phyloP scores from a whole-genome alignment of 2,888 invertebrate species.

The Polylopha cassiicola region DNA sequence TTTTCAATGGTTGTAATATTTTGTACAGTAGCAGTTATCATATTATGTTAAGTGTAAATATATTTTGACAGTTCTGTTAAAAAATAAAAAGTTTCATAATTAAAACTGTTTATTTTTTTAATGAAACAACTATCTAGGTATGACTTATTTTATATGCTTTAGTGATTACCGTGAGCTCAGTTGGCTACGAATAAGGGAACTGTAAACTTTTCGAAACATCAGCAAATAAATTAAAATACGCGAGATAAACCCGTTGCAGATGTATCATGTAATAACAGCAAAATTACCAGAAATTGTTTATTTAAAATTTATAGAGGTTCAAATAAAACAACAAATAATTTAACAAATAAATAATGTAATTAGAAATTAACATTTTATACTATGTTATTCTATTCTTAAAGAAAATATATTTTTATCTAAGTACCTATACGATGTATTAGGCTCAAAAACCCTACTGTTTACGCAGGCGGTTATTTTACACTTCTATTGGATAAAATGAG shows the following conservation, averaged over 20 bases:
- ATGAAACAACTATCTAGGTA: too few species aligned
- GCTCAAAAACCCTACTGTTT: slow-evolving; percentile 56
- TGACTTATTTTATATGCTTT: too few species aligned
- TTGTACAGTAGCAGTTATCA: too few species aligned
- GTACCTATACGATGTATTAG: slow-evolving; percentile 49
- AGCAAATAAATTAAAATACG: slow-evolving; percentile 1
- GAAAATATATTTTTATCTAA: slow-evolving; percentile 61
- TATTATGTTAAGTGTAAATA: too few species aligned
- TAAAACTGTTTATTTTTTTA: too few species aligned
- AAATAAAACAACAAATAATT: slow-evolving; percentile 44
- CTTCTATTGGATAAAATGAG: slow-evolving; percentile 47
- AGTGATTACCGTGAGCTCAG: too few species aligned
- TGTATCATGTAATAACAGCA: background rate
- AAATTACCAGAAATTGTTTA: background rate
- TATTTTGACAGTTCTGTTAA: too few species aligned
- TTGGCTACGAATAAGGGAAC: too few species aligned
- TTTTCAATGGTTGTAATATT: too few species aligned
- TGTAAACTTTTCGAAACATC: too few species aligned
- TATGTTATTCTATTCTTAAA: slow-evolving; percentile 60
- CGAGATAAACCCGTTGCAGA: background rate
- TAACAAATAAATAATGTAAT: slow-evolving; percentile 73
- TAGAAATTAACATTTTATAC: slow-evolving; percentile 67
- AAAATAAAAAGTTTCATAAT: too few species aligned
- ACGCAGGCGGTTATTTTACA: slow-evolving; percentile 61
- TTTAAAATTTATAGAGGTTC: background rate